Conservation (phyloP, 1,140 invertebrate species). For the Drosophila sp. region DNA sequence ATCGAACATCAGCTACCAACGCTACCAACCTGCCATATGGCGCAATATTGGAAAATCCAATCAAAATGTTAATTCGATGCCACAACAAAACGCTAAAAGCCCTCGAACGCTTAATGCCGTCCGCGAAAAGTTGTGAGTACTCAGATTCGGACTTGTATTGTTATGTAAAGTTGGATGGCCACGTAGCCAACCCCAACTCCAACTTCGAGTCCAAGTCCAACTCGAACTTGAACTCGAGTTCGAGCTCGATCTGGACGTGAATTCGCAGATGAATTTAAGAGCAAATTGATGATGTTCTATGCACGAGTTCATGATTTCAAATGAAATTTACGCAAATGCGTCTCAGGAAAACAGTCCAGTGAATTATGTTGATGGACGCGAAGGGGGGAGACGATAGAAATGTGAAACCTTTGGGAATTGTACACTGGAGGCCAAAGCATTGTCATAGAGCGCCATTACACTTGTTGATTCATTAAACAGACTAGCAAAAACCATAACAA, state of each 20-base stretch:
- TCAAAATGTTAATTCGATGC: constrained; percentile 79
- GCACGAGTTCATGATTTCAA: constrained; percentile 29
- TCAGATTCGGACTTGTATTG: constrained; percentile 15
- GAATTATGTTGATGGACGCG: neutral
- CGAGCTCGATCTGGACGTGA: constrained; percentile 13
- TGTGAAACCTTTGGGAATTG: constrained; percentile 26
- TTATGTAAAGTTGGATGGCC: constrained; percentile 49
- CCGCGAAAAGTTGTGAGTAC: constrained; percentile 37
- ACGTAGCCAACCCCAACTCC: neutral
- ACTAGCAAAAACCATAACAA: constrained; percentile 38
- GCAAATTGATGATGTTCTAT: constrained; percentile 9
- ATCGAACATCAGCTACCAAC: constrained; percentile 15
- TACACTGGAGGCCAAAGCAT: constrained; percentile 1
- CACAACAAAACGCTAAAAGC: constrained; percentile 45
- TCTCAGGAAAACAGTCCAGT: constrained; percentile 1
- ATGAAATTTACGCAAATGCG: constrained; percentile 51
- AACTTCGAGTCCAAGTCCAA: neutral
- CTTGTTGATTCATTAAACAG: constrained; percentile 73
- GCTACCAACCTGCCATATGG: constrained; percentile 66
- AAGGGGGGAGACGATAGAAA: constrained; percentile 1
- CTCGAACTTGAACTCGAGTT: neutral
- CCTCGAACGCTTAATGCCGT: constrained; percentile 16
- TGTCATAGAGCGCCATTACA: constrained; percentile 36
- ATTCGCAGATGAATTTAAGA: neutral
- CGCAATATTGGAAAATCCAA: constrained; percentile 82